A percentile compares a stretch with the other conserved stretches of the same genome.
These are phyloP conservation scores for Palythoa heliodiscus DNA, from an alignment of 92 coral and sea anemone species.

Conservation along the genomic window DNA sequence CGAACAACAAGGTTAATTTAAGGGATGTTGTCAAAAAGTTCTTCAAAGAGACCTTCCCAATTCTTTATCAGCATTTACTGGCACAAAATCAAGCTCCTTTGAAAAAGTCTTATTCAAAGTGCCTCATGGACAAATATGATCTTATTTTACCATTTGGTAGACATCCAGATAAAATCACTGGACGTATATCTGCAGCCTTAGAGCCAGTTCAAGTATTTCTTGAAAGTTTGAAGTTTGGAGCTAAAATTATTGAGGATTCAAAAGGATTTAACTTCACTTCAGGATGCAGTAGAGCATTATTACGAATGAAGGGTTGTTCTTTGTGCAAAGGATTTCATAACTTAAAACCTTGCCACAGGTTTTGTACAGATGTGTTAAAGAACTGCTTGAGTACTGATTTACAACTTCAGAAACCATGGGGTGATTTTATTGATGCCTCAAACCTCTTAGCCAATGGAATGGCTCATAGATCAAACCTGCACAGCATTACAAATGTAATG, in stretches of 20 bases:
- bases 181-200: slow-evolving; percentile 48
- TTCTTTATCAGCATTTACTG: slow-evolving; percentile 61
- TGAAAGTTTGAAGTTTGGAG: slow-evolving; percentile 65
- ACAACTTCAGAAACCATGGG: slow-evolving; percentile 77
- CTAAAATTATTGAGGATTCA: slow-evolving; percentile 55
- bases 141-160: slow-evolving; percentile 69
- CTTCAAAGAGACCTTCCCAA: slow-evolving; percentile 75
- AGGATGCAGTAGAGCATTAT: slow-evolving; percentile 71
- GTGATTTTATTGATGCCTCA: slow-evolving; percentile 62
- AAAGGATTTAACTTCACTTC: slow-evolving; percentile 70
- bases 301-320: slow-evolving; percentile 87
- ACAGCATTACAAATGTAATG: slow-evolving; percentile 43
- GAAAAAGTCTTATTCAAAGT: slow-evolving; percentile 61
- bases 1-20: slow-evolving; percentile 57
- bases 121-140: slow-evolving; percentile 77
- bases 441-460: slow-evolving; percentile 56
- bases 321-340: slow-evolving; percentile 71
- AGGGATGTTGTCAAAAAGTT: slow-evolving; percentile 64
- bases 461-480: slow-evolving; percentile 45
- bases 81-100: slow-evolving; percentile 47
- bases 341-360: slow-evolving; percentile 80
- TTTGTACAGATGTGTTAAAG: slow-evolving; percentile 77
- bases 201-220: slow-evolving; percentile 78
- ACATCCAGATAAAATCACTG: slow-evolving; percentile 64
- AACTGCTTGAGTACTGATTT: slow-evolving; percentile 72